phyloP scores from a whole-genome alignment of 2,888 invertebrate genomes.

The Marronus borbonicus region DNA sequence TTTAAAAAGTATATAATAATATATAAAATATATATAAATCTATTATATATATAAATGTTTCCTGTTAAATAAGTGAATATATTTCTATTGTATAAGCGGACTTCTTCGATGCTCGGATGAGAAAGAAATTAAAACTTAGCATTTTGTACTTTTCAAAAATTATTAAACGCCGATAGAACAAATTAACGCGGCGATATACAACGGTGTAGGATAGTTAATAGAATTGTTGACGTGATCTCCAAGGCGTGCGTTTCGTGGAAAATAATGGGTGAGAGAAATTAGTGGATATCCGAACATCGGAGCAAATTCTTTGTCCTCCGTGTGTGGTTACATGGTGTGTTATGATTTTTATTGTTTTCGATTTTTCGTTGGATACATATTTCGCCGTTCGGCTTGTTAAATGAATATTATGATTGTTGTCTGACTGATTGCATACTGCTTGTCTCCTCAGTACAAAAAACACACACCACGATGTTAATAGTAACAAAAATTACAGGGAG shows the following conservation, averaged over 20 bases:
- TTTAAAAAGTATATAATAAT: conserved; percentile 55
- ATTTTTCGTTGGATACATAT: conserved; percentile 61
- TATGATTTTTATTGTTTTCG: conserved; percentile 65
- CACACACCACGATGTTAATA: conserved; percentile 66
- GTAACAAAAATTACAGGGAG: conserved; percentile 22
- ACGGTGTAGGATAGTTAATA: conserved; percentile 20
- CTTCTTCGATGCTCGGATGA: conserved; percentile 38
- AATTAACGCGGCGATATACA: neutral
- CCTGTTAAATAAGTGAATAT: conserved; percentile 71
- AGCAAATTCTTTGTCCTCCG: conserved; percentile 57
- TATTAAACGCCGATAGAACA: neutral
- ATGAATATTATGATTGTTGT: conserved; percentile 69
- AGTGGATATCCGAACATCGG: conserved; percentile 17
- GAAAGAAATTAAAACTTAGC: conserved; percentile 35
- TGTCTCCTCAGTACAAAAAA: conserved; percentile 70
- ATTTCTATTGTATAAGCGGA: conserved; percentile 63
- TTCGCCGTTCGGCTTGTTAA: conserved; percentile 69
- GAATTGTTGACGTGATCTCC: conserved; percentile 10
- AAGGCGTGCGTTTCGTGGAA: neutral
- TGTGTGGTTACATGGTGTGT: conserved; percentile 64
- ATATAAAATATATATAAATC: conserved; percentile 65
- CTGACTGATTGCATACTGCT: conserved; percentile 69
- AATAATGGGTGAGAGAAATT: conserved; percentile 9
- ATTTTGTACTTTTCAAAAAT: conserved; percentile 33
- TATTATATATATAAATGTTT: conserved; percentile 70